Evolutionary conservation across 2,888 invertebrate genomes (phyloP), one percentile per base, ranked within the genome.

Genomic region (Hartigia nigra): DNA sequence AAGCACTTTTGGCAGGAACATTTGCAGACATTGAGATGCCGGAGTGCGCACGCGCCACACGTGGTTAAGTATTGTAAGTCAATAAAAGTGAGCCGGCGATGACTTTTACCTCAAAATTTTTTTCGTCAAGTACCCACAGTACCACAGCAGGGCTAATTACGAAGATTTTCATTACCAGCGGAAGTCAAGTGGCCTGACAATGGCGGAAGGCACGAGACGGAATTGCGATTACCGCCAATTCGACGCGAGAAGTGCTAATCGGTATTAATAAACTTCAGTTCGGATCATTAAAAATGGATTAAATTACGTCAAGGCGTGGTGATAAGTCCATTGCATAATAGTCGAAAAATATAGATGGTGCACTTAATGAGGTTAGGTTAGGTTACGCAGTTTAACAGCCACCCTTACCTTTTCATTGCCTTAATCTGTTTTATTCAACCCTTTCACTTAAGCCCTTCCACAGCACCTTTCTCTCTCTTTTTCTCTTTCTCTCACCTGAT

Each of bases 1-100:
- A 85, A 86, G 87, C 85, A 85, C 86, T 85, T 85, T 83, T 86
- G 85, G 85, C 83, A 84, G 80, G 83, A 86, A 87, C 86, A 87
- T 87, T 55, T 55, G 86, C 86, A 86, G 82, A 77, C 80, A 80
- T 80, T 81, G 80, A 76, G 79, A 79, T 82, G 82, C 78, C 81
- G 83, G 78, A 78, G 81, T 77, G 79, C 81, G 79, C 78, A 80
- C 79, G 81, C 78, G 55, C 77, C 69, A 74, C 76, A 78, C 37
- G 70, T 79, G 81, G 80, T 78, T 79, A 69, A 81, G 76, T 69
- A 55, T 55, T 55, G 9, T 55, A 55, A 55, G 55, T 55, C 55
- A 55, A 55, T 55, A 23, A 55, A 23, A 55, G 23, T 55, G 55
- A 55, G 55, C 23, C 23, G 55, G 23, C 55, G 23, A 55, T 55